A percentile compares a stretch with the other conserved stretches of the same genome.
Evolutionary conservation across 2,113 vertebrate genomes (phyloP).

Genomic region (Leucopternis melanops): DNA sequence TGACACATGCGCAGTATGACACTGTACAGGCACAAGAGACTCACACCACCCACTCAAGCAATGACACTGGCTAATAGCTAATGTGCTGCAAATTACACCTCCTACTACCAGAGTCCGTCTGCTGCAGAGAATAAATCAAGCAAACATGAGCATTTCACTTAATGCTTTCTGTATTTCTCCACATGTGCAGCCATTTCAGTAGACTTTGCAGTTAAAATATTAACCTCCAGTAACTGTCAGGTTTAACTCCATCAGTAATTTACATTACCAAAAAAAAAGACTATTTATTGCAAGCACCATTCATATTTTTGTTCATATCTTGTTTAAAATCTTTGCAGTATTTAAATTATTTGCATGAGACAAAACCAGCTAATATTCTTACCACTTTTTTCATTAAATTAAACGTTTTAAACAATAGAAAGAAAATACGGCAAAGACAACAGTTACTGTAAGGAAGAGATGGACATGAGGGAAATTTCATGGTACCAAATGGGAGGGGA

Average conservation of each 20-base stretch:
- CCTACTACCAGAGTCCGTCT: constrained; percentile 50
- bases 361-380: background rate
- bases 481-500: background rate
- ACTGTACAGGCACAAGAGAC: constrained; percentile 61
- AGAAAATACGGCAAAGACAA: background rate
- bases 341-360: background rate
- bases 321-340: background rate
- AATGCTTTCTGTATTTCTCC: constrained; percentile 6
- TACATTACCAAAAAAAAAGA: background rate
- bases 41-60: constrained; percentile 74
- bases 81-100: constrained; percentile 62
- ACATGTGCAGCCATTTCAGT: background rate
- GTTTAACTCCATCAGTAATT: background rate
- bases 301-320: background rate
- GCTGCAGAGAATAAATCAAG: constrained; percentile 38
- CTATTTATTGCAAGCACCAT: background rate
- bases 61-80: constrained; percentile 73
- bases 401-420: background rate
- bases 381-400: background rate
- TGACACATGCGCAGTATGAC: constrained; percentile 73
- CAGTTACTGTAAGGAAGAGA: background rate
- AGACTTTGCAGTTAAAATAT: background rate
- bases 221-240: background rate
- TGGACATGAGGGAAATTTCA: background rate
- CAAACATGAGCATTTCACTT: background rate